Evolutionary conservation across 2,113 vertebrate genomes (phyloP).

Genomic region (Sterrhoptilus dennistouni): DNA sequence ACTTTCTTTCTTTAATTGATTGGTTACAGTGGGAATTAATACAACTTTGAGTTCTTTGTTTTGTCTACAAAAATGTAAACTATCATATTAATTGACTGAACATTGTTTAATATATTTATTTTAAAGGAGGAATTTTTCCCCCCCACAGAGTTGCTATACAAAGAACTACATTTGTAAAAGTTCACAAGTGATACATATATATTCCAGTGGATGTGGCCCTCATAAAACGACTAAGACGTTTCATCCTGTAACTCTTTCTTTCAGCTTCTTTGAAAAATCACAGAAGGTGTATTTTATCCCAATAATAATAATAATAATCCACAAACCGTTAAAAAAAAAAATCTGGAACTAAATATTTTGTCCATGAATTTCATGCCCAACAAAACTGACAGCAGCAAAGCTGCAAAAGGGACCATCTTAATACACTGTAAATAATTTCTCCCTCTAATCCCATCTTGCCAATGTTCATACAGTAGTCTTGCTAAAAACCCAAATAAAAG

Average conservation of each 20-base stretch:
- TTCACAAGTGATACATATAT: neutral
- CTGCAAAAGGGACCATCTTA: neutral
- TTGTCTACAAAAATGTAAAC: neutral
- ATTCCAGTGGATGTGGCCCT: neutral
- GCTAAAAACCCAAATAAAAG: neutral
- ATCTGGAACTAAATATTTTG: neutral
- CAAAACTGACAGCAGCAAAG: neutral
- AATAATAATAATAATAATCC: neutral
- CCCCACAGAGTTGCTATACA: neutral
- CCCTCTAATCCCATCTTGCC: neutral
- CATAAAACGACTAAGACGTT: neutral
- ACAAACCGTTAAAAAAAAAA: neutral
- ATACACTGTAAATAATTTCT: neutral
- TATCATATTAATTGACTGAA: neutral
- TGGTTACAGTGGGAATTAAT: constrained; percentile 24
- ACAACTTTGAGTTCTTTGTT: constrained; percentile 5
- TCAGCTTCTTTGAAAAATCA: neutral
- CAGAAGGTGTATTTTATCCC: neutral
- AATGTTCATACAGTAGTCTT: neutral
- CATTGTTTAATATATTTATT: neutral
- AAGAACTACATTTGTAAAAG: neutral
- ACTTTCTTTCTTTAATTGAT: constrained; percentile 56
- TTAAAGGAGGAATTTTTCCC: neutral
- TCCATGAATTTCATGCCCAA: neutral
- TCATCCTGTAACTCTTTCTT: neutral